Percentiles rank a stretch among this genome's conserved stretches.
Conservation (phyloP, 2,888 invertebrate species). For the Globia sparganii region DNA sequence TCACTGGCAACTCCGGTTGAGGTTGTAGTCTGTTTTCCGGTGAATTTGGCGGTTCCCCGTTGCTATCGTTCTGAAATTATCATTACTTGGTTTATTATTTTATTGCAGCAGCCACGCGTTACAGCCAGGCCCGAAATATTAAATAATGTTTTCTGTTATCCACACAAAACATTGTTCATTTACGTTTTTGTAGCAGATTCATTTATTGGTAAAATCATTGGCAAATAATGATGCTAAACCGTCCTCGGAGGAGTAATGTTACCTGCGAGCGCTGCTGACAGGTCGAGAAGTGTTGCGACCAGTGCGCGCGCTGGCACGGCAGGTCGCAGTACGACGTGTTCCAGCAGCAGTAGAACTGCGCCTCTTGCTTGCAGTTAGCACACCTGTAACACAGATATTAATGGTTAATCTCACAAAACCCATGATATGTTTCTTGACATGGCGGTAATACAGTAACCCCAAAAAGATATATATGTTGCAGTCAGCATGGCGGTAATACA, state of each 20-base stretch:
- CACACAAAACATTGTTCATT: neutral
- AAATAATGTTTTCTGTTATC: no score
- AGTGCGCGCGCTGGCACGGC: conserved; percentile 96
- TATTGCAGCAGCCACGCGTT: neutral
- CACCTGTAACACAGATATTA: conserved; percentile 90
- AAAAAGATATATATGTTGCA: no score
- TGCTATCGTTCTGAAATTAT: conserved; percentile 55
- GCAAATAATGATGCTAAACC: neutral
- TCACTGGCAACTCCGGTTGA: conserved; percentile 76
- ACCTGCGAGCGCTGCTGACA: conserved; percentile 78
- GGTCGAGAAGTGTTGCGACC: conserved; percentile 93
- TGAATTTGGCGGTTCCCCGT: conserved; percentile 51
- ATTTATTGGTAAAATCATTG: neutral
- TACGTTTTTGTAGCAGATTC: neutral
- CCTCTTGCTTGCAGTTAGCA: conserved; percentile 96
- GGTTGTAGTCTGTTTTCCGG: conserved; percentile 64
- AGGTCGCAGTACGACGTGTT: conserved; percentile 98
- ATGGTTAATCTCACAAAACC: neutral
- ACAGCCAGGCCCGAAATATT: neutral
- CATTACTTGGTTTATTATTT: conserved; percentile 57
- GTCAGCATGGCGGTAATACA: no score
- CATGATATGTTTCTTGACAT: neutral
- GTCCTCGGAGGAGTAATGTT: neutral
- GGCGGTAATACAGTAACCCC: no score
- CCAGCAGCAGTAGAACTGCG: conserved; percentile 98